Conservation (phyloP, 2,888 invertebrate genomes). For the Phasia obesa region DNA sequence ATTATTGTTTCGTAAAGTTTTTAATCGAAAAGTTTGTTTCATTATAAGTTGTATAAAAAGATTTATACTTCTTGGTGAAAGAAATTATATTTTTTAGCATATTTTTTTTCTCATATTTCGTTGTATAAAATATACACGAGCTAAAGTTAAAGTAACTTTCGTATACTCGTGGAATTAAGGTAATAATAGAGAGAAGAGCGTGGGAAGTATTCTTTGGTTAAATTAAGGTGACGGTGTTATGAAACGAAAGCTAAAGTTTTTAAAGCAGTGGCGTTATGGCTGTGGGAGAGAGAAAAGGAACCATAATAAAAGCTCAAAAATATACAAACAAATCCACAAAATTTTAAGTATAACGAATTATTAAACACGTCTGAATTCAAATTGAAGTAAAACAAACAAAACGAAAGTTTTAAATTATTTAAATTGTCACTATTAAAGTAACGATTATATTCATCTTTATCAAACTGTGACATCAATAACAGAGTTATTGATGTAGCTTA, state of each 20-base stretch:
- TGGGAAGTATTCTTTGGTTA: not conserved
- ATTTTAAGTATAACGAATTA: too few species aligned
- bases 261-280: constrained; percentile 9
- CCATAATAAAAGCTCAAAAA: too few species aligned
- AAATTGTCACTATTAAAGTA: too few species aligned
- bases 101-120: constrained; percentile 5
- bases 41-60: constrained; percentile 51
- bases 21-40: constrained; percentile 67
- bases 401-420: too few species aligned
- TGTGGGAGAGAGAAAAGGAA: not conserved
- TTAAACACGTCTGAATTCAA: too few species aligned
- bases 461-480: too few species aligned
- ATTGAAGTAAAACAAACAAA: too few species aligned
- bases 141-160: not conserved
- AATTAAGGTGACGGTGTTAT: not conserved
- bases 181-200: not conserved
- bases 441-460: too few species aligned
- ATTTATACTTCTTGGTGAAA: constrained; percentile 32
- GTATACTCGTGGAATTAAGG: not conserved
- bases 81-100: constrained; percentile 10
- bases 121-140: not conserved
- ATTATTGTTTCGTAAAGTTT: constrained; percentile 63
- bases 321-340: constrained; percentile 9
- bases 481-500: too few species aligned
- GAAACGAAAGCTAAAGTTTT: constrained; percentile 26